phyloP scores from a whole-genome alignment of 2,888 invertebrate genomes.

The Agriopis marginaria region DNA sequence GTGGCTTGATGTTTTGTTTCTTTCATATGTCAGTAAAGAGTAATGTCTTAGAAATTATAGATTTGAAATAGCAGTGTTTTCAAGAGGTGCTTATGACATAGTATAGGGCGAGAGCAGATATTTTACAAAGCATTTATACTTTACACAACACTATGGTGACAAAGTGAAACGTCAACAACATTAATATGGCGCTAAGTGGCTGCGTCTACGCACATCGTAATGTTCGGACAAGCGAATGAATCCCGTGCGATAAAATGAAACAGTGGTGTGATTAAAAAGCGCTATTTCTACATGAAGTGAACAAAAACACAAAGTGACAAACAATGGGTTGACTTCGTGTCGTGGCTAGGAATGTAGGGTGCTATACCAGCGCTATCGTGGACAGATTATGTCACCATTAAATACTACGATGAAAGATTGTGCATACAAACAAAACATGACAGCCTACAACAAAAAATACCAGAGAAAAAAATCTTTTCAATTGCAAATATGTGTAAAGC shows the following conservation, averaged over 20 bases:
- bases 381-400: constrained; percentile 27
- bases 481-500: constrained; percentile 39
- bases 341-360: constrained; percentile 65
- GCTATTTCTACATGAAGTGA: constrained; percentile 54
- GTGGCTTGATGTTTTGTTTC: constrained; percentile 15
- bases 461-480: constrained; percentile 29
- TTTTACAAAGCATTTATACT: constrained; percentile 54
- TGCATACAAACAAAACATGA: constrained; percentile 32
- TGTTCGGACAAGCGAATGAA: constrained; percentile 51
- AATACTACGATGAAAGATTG: constrained; percentile 26
- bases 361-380: constrained; percentile 45
- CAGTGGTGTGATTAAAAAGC: constrained; percentile 51
- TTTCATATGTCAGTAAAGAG: constrained; percentile 18
- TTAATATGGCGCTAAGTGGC: constrained; percentile 50
- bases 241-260: constrained; percentile 55
- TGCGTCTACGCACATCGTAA: constrained; percentile 42
- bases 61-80: constrained; percentile 31
- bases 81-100: constrained; percentile 38
- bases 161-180: constrained; percentile 53
- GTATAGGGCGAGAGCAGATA: constrained; percentile 49
- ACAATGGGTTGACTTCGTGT: constrained; percentile 84
- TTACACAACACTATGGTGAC: constrained; percentile 47
- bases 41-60: constrained; percentile 19
- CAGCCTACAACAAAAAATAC: constrained; percentile 27
- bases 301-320: constrained; percentile 59